phyloP scores from a whole-genome alignment of 2,797 vertebrate species.

The Hoplostethus mediterraneus region DNA sequence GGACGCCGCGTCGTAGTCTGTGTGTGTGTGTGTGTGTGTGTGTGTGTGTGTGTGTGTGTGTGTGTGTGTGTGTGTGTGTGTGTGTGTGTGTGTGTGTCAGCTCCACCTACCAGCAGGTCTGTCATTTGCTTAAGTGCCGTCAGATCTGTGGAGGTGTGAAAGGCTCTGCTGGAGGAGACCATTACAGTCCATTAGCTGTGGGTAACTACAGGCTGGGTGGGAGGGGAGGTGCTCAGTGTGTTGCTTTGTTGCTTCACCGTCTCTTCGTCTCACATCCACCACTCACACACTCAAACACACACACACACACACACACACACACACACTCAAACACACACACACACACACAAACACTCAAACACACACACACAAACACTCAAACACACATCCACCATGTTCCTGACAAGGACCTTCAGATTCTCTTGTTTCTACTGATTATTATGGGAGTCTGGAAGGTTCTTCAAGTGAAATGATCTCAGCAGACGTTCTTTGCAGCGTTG shows the following conservation, averaged over 20 bases:
- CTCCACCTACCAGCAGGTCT: conserved; percentile 13
- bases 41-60: neutral
- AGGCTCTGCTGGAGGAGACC: conserved; percentile 19
- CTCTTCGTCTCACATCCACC: too few species aligned
- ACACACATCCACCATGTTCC: too few species aligned
- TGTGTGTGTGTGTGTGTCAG: neutral
- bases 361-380: too few species aligned
- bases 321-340: too few species aligned
- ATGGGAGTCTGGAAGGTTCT: too few species aligned
- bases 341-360: too few species aligned
- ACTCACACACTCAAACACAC: too few species aligned
- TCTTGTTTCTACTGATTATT: neutral
- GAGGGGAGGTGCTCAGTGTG: neutral
- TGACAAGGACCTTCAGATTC: neutral
- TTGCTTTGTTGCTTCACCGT: conserved; percentile 25
- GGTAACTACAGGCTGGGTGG: neutral
- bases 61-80: neutral
- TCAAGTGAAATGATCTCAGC: too few species aligned
- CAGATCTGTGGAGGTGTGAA: conserved; percentile 33
- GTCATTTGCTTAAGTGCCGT: conserved; percentile 43
- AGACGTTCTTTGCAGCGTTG: too few species aligned
- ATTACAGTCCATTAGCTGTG: conserved; percentile 56
- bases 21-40: neutral
- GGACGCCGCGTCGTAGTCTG: conserved; percentile 21
- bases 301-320: too few species aligned